Base-by-base conservation (phyloP, 2,797 vertebrate genomes). In the Distichodus sexfasciatus region DNA sequence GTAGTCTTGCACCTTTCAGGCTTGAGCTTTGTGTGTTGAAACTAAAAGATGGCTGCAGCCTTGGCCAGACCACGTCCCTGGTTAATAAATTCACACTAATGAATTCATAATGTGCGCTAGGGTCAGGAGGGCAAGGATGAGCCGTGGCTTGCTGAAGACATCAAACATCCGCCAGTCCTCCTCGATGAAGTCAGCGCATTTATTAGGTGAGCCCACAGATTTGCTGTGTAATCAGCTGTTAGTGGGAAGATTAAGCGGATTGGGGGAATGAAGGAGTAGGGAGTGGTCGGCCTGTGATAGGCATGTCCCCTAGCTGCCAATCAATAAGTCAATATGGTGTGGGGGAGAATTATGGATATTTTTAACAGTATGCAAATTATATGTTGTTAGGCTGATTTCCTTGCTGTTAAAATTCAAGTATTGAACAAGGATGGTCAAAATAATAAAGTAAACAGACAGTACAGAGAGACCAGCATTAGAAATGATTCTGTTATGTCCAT, bases 71-170 rank as follows among this genome's bases (percentile, higher is more conserved):
- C 6, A 21, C 59, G 43, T 21, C 63, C 33, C 48, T 23, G 33
- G 31, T 59, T 68, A 59, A 64, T 54, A 62, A 71, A 74, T 71
- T 71, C 54, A 38, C 21, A 23, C 17, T 61, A 70, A 69, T 53
- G 46, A 69, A 71, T 77, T 68, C 36, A 64, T 68, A 68, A 65
- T 71, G 46, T 54, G 31, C 24, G 26, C 47, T 5, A 17, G 43
- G 58, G 72, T 78, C 64, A 72, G 14, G 10, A 71, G 72, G 38
- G 54, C 72, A 78, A 62, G 69, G 65, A 75, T 78, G 51, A 40
- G 47, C 47, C 38, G 31, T 59, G n/a, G 64, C 54, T 72, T 71
- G 58, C 50, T 36, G 41, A 59, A 41, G 72, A 69, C 66, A 69
- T 69, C 59, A 69, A 69, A 69, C 72, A 73, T 67, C 50, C 19